Percentiles rank a stretch among this genome's conserved stretches.
These are phyloP conservation scores for Diogma glabrata DNA, from an alignment of 2,888 invertebrate species.

Conservation along the genomic window DNA sequence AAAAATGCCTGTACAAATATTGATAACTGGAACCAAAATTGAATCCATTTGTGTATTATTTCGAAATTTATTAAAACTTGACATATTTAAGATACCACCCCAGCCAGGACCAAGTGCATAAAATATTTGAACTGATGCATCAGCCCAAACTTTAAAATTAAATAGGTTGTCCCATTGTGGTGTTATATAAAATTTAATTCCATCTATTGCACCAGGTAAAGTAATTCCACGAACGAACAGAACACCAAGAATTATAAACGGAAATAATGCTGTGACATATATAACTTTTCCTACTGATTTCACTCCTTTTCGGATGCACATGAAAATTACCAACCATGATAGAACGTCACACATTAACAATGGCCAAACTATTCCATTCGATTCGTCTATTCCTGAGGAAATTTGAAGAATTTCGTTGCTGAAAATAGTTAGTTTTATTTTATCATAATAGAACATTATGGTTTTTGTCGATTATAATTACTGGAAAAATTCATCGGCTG, in stretches of 20 bases:
- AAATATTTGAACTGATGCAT: slow-evolving; percentile 87
- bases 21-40: slow-evolving; percentile 55
- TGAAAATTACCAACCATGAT: slow-evolving; percentile 69
- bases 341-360: slow-evolving; percentile 61
- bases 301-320: slow-evolving; percentile 79
- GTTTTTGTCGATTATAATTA: too few species aligned
- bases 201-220: slow-evolving; percentile 65
- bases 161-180: slow-evolving; percentile 67
- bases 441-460: too few species aligned
- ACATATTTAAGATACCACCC: slow-evolving; percentile 76
- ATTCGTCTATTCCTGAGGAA: slow-evolving; percentile 57
- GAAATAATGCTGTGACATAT: slow-evolving; percentile 79
- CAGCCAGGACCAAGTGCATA: slow-evolving; percentile 82
- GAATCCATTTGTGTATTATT: slow-evolving; percentile 63
- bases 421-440: too few species aligned
- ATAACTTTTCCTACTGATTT: slow-evolving; percentile 57
- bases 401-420: slow-evolving; percentile 70
- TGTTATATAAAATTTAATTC: slow-evolving; percentile 62
- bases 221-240: slow-evolving; percentile 68
- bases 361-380: slow-evolving; percentile 72
- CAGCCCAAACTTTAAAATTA: slow-evolving; percentile 79
- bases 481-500: slow-evolving; percentile 78
- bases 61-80: slow-evolving; percentile 67
- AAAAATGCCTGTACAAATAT: slow-evolving; percentile 64
- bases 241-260: slow-evolving; percentile 59